Evolutionary conservation across 2,113 vertebrate species (phyloP).

Genomic region (Puffinus mauretanicus): DNA sequence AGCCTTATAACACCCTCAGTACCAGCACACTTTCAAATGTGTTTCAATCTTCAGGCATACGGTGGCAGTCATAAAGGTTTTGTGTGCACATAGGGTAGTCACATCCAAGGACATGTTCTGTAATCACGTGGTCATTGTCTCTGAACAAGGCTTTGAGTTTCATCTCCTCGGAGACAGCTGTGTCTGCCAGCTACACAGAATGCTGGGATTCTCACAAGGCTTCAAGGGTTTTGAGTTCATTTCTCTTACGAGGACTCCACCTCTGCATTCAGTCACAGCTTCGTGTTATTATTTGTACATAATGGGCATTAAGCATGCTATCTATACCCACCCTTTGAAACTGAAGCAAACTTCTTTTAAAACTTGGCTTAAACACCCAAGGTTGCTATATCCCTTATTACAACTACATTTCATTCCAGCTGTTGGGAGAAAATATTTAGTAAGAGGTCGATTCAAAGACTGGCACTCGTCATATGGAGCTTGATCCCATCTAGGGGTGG

Average conservation of each 20-base stretch:
- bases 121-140: background rate
- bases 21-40: background rate
- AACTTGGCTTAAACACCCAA: background rate
- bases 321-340: background rate
- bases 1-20: background rate
- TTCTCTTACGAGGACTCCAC: background rate
- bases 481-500: background rate
- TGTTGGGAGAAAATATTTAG: background rate
- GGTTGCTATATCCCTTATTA: rapidly evolving
- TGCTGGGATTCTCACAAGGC: background rate
- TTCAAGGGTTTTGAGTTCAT: background rate
- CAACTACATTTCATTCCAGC: background rate
- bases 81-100: background rate
- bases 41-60: background rate
- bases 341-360: background rate
- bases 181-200: background rate
- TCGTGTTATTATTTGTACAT: background rate
- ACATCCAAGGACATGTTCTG: background rate
- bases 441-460: background rate
- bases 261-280: background rate
- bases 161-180: background rate
- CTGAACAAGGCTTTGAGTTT: background rate
- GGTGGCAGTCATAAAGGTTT: background rate
- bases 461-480: rapidly evolving
- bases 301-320: background rate